Evolutionary conservation across 2,797 vertebrate genomes (phyloP), one percentile per base, ranked within the genome.

Genomic region (Triplophysa yarkandensis): DNA sequence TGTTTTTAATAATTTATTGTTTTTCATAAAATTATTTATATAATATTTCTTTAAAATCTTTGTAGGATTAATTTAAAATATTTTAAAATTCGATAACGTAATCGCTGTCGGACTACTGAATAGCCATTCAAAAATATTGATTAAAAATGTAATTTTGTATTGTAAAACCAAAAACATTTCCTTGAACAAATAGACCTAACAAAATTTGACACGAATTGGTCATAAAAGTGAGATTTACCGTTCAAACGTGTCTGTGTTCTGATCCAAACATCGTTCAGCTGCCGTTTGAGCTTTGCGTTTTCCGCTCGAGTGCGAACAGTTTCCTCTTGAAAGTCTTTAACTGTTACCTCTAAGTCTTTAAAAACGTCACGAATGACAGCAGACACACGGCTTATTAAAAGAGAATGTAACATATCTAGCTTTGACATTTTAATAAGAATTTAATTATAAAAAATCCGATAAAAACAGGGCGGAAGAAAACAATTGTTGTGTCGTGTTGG

Each of bases 261-360:
- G 80, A 88, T 84, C 76, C 90, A 82, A 80, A 89, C 83, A 83
- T 91, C 90, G 80, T 87, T 88, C 79, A 93, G 89, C 79, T 90
- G 91, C 70, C 87, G 76, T 83, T 88, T 83, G 41, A 93, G 89
- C 54, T 77, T 85, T 68, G 90, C 88, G 85, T 91, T 93, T 87
- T 93, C 92, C 39, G 83, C 81, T 60, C 81, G 74, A 55, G 86
- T 83, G 9, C 88, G 66, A 4, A 84, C 88, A 2, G 90, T 83
- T 83, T 93, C 91, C 81, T 91, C 88, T 58, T 87, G 90, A 86
- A 91, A 92, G 82, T 92, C 90, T 41, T 85, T 84, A 19, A 92
- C 90, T 70, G 91, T 89, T 86, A 90, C 89, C 78, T 89, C 89
- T 81, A 92, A 91, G 82, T 90, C 90, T 68, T 85, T 88, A 79